Base-by-base conservation (phyloP, 1,140 invertebrate species). In the Rhyzopertha dominica region DNA sequence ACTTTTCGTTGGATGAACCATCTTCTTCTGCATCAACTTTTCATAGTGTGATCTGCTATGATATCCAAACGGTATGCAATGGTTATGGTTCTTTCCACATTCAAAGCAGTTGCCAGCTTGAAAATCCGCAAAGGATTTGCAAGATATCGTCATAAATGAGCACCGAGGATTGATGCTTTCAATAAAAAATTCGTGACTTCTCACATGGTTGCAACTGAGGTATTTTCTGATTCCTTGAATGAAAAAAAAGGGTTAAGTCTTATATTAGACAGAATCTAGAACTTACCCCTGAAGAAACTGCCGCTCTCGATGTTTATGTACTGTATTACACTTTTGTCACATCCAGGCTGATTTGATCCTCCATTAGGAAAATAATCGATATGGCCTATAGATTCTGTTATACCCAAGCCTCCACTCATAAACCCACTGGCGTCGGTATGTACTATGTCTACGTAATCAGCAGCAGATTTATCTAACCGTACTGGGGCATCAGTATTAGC, bases 281-380 rank as follows among this genome's bases (percentile, higher is more conserved):
- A 36, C 36, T 45, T 56, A 74, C 78, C 78, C 47, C 70, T 70
- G 49, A 81, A 69, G 44, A 82, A 70, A 46, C 79, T 80, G 35
- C 76, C 81, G 14, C 79, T 72, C 60, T 81, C 76, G 28, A 77
- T 69, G 24, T 75, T 76, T 29, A 87, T 80, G 4, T 79, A 81
- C 35, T 85, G 75, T 34, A 80, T 69, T 12, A 86, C 75, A 14
- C 79, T 79, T 48, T 81, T 76, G 50, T 79, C 80, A 60, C 90
- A 94, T 1, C 90, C 90, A 0, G 90, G 90, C 65, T 93, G 90
- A 47, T 81, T 78, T 4, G 78, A 75, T 0, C 90, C 90, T 0
- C 88, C 87, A 56, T 94, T 95, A 0, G 90, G 90, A 65, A 84
- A 94, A 68, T 91, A 95, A 66, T 95, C 91, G 1, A 92, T 79